phyloP scores from a whole-genome alignment of 2,888 invertebrate species.

The Orthosia incerta region DNA sequence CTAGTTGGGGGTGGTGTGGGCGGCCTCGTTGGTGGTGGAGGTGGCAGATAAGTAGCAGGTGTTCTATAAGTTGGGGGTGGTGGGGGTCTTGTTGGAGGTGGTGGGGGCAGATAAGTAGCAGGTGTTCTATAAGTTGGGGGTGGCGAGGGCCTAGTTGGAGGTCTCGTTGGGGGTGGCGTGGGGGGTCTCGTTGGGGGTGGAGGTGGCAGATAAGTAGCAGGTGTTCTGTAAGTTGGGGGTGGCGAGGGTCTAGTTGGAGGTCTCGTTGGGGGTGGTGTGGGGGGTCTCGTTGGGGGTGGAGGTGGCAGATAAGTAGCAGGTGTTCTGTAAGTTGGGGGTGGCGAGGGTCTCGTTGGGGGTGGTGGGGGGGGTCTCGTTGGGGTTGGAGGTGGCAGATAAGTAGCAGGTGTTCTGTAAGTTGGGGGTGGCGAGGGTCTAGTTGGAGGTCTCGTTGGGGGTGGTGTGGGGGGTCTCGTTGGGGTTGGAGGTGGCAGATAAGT shows the following conservation, averaged over 20 bases:
- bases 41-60: slow-evolving; percentile 53
- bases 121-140: slow-evolving; percentile 4
- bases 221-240: slow-evolving; percentile 37
- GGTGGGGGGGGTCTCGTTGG: slow-evolving; percentile 43
- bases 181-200: slow-evolving; percentile 63
- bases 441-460: slow-evolving; percentile 38
- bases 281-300: slow-evolving; percentile 43
- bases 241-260: too few relatives aligned
- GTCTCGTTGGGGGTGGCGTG: slow-evolving; percentile 16
- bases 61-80: slow-evolving; percentile 2
- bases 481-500: slow-evolving; percentile 58
- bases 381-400: slow-evolving; percentile 55
- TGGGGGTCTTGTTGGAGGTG: slow-evolving; percentile 23
- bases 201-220: slow-evolving; percentile 20
- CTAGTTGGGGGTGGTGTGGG: slow-evolving; percentile 3
- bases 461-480: slow-evolving; percentile 42
- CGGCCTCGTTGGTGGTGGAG: slow-evolving; percentile 47
- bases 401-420: slow-evolving; percentile 54
- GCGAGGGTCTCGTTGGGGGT: slow-evolving; percentile 17
- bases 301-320: slow-evolving; percentile 13
- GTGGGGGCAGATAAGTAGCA: too few relatives aligned
- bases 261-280: slow-evolving; percentile 46
- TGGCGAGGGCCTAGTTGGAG: not conserved
- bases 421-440: slow-evolving; percentile 54
- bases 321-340: not conserved